Percentiles rank a stretch among this genome's conserved stretches.
phyloP scores from a whole-genome alignment of 2,888 invertebrate species.

The Drosophila kambysellisi region DNA sequence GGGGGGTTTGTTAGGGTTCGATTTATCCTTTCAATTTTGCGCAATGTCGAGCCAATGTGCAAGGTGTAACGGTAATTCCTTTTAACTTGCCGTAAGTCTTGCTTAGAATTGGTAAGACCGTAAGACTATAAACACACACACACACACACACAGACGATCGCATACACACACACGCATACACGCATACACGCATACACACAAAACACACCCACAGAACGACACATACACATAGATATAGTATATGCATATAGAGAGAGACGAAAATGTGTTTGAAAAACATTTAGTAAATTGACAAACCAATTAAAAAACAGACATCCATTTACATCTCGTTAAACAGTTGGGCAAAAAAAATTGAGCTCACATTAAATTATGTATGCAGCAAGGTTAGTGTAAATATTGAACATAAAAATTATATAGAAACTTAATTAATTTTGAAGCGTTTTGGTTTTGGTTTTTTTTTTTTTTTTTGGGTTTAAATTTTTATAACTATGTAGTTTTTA shows the following conservation, averaged over 20 bases:
- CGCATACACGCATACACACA: conserved; percentile 34
- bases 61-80: conserved; percentile 17
- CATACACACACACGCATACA: conserved; percentile 37
- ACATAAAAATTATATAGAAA: conserved; percentile 58
- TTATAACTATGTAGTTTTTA: conserved; percentile 9
- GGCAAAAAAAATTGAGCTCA: conserved; percentile 74
- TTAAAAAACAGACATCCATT: conserved; percentile 74
- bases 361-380: conserved; percentile 74
- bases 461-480: conserved; percentile 6
- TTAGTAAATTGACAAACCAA: conserved; percentile 78
- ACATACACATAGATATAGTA: conserved; percentile 61
- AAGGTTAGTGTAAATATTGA: conserved; percentile 63
- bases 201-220: conserved; percentile 20
- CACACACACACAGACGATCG: conserved; percentile 26
- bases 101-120: conserved; percentile 35
- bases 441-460: conserved; percentile 38
- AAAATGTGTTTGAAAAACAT: conserved; percentile 73
- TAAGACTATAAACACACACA: conserved; percentile 47
- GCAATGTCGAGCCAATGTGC: conserved; percentile 67
- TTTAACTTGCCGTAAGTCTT: conserved; percentile 33
- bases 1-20: conserved; percentile 22
- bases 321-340: conserved; percentile 74
- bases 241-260: conserved; percentile 51
- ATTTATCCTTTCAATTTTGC: conserved; percentile 28
- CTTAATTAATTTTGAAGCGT: conserved; percentile 70